Evolutionary conservation across 2,888 invertebrate genomes (phyloP).

Genomic region (Amiota communis): DNA sequence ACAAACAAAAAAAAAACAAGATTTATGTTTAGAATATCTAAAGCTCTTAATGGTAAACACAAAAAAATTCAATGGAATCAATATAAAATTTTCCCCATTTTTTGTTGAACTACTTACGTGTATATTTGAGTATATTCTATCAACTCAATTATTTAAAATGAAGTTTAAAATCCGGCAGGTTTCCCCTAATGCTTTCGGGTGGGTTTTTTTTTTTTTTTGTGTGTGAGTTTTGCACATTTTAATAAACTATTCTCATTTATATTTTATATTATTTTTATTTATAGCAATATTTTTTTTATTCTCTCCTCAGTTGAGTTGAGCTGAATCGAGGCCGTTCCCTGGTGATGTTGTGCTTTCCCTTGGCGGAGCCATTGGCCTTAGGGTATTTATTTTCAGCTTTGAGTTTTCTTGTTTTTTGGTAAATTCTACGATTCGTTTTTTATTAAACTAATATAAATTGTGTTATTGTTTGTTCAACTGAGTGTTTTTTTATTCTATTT

Average conservation of each 20-base stretch:
- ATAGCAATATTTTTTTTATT: constrained; percentile 18
- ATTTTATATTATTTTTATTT: constrained; percentile 1
- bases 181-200: constrained; percentile 3
- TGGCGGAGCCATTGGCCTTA: constrained; percentile 3
- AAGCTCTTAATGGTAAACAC: too few species aligned
- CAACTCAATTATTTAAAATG: background rate
- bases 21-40: too few species aligned
- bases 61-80: too few species aligned
- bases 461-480: constrained; percentile 55
- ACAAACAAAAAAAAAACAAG: too few species aligned
- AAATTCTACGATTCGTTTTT: constrained; percentile 12
- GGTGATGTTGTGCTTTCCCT: background rate
- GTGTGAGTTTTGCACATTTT: constrained; percentile 32
- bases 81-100: too few species aligned
- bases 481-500: constrained; percentile 46
- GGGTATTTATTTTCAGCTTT: constrained; percentile 1
- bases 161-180: background rate
- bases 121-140: background rate
- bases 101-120: too few species aligned
- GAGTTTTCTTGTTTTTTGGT: constrained; percentile 8
- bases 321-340: constrained; percentile 7
- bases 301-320: background rate
- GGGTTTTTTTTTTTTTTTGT: background rate
- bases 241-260: constrained; percentile 36
- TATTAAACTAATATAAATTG: constrained; percentile 57